phyloP scores from a whole-genome alignment of 2,113 vertebrate species.

The Atlantisia rogersi region DNA sequence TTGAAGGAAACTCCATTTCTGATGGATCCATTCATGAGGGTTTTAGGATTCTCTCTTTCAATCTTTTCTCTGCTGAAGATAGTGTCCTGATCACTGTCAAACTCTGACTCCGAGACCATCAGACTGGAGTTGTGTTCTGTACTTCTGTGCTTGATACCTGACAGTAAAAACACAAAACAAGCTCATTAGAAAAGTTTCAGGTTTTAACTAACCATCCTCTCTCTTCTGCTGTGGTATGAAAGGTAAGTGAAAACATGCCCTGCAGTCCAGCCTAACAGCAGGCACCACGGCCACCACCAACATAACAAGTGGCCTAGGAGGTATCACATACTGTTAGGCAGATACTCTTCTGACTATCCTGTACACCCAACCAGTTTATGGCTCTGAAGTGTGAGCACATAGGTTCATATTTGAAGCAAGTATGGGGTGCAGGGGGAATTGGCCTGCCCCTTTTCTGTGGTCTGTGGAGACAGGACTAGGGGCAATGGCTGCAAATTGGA shows the following conservation, averaged over 20 bases:
- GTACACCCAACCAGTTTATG: background rate
- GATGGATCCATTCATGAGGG: conserved; percentile 66
- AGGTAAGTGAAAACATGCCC: background rate
- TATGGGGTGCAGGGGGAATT: too few species aligned
- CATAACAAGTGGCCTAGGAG: background rate
- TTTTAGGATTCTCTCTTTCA: conserved; percentile 73
- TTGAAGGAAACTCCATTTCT: conserved; percentile 82
- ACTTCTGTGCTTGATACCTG: conserved; percentile 91
- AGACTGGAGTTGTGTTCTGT: conserved; percentile 92
- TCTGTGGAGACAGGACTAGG: too few species aligned
- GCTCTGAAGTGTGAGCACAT: background rate
- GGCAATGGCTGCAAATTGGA: too few species aligned
- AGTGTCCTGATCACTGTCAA: conserved; percentile 91
- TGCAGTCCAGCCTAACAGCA: background rate
- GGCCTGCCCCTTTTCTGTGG: too few species aligned
- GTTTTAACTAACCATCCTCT: background rate
- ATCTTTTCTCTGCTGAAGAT: conserved; percentile 84
- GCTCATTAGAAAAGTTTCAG: background rate
- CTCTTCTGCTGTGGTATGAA: background rate
- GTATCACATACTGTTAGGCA: background rate
- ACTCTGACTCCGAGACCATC: conserved; percentile 93
- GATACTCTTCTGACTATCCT: background rate
- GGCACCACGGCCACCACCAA: background rate
- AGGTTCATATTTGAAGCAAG: background rate
- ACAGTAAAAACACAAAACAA: background rate